A percentile compares a stretch with the other conserved stretches of the same genome.
These are phyloP conservation scores for Hypocryptadius cinnamomeus DNA, from an alignment of 2,113 vertebrate species.

Conservation along the genomic window DNA sequence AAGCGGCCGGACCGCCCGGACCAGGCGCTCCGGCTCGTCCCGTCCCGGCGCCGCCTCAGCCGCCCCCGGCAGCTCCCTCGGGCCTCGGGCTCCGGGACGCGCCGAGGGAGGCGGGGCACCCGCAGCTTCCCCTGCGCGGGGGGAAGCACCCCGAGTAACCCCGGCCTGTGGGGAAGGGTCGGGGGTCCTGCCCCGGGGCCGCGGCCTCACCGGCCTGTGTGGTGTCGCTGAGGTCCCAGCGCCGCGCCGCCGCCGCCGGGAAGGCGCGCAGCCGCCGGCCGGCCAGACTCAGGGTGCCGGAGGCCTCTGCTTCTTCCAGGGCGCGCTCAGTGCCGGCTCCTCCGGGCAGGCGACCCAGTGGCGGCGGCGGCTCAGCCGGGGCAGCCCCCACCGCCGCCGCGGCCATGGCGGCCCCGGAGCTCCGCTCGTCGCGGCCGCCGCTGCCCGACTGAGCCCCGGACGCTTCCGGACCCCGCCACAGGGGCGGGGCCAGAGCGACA, in stretches of 20 bases:
- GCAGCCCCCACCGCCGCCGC: constrained; percentile 58
- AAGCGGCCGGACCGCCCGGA: background rate
- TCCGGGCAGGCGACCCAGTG: constrained; percentile 68
- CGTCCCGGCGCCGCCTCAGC: background rate
- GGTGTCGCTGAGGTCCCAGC: constrained; percentile 88
- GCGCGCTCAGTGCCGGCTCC: constrained; percentile 86
- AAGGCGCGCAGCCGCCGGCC: constrained; percentile 86
- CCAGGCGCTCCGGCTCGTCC: background rate
- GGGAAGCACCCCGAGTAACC: background rate
- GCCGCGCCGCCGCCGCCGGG: constrained; percentile 76
- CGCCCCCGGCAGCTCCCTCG: background rate
- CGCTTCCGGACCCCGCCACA: background rate
- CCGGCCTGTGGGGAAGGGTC: background rate
- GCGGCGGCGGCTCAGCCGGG: constrained; percentile 48
- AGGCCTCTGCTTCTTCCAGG: constrained; percentile 85
- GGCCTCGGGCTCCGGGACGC: background rate
- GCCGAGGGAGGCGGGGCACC: background rate
- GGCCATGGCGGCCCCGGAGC: background rate
- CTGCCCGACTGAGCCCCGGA: constrained; percentile 25
- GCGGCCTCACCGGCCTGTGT: constrained; percentile 81
- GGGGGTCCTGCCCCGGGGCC: background rate
- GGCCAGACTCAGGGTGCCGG: constrained; percentile 82
- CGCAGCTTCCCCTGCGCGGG: background rate
- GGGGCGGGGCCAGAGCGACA: background rate
- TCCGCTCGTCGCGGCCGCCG: background rate